These are phyloP conservation scores for Drosophila ustulata DNA, from an alignment of 2,888 invertebrate species.

Conservation along the genomic window DNA sequence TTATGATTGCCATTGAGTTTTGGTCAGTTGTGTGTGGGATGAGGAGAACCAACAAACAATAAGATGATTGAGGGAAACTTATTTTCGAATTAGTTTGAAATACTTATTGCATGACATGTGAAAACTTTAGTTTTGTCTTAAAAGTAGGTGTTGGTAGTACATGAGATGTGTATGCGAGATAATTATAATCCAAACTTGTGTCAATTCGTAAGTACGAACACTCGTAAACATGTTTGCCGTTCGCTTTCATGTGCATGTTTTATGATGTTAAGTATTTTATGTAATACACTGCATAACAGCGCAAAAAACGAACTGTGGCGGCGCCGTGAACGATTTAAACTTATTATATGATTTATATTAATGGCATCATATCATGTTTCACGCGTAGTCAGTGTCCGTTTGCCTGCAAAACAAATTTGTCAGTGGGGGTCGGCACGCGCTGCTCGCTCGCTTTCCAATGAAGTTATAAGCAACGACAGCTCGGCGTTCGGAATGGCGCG, in stretches of 20 bases:
- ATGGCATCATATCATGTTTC: conserved; percentile 83
- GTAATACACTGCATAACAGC: conserved; percentile 40
- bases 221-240: conserved; percentile 32
- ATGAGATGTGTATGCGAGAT: conserved; percentile 1
- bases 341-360: conserved; percentile 83
- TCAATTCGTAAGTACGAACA: conserved; percentile 22
- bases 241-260: conserved; percentile 42
- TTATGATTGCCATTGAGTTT: too few relatives aligned
- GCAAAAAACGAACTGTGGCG: conserved; percentile 39
- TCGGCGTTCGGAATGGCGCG: conserved; percentile 47
- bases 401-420: conserved; percentile 82
- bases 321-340: conserved; percentile 58
- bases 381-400: conserved; percentile 78
- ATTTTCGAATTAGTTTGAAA: not conserved
- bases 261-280: conserved; percentile 41
- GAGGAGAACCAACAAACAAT: too few relatives aligned
- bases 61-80: too few relatives aligned
- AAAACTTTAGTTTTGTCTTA: not conserved
- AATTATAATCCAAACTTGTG: conserved; percentile 22
- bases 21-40: too few relatives aligned
- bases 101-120: not conserved
- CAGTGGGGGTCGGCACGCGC: conserved; percentile 85
- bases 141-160: conserved; percentile 3
- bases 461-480: conserved; percentile 67
- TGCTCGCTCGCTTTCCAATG: conserved; percentile 80